A percentile compares a stretch with the other conserved stretches of the same genome.
Conservation (phyloP, 1,140 invertebrate species). For the Antheraea mylitta region DNA sequence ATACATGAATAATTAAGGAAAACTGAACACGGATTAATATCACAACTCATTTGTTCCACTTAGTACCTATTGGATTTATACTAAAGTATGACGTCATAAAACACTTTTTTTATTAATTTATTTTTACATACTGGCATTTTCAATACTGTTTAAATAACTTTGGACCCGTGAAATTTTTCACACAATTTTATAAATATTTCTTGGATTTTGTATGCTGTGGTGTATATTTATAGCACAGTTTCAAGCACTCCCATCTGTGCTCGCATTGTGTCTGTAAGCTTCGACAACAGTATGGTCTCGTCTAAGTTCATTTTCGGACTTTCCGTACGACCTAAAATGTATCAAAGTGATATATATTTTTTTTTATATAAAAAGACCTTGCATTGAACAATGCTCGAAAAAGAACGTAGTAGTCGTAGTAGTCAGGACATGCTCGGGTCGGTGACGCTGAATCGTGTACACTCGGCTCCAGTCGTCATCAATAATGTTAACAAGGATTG, state of each 20-base stretch:
- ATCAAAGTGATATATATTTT: neutral
- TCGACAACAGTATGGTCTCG: slow-evolving; percentile 82
- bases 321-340: slow-evolving; percentile 81
- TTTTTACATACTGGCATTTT: slow-evolving; percentile 14
- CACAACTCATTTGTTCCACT: slow-evolving; percentile 37
- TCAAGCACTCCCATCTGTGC: slow-evolving; percentile 82
- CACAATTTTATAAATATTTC: neutral
- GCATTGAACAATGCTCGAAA: too few relatives aligned
- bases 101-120: neutral
- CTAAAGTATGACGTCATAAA: neutral
- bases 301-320: slow-evolving; percentile 82
- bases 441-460: too few relatives aligned
- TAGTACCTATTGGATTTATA: slow-evolving; percentile 9
- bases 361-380: too few relatives aligned
- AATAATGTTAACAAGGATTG: too few relatives aligned
- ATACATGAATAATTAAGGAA: neutral
- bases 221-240: slow-evolving; percentile 9
- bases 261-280: slow-evolving; percentile 83
- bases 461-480: too few relatives aligned
- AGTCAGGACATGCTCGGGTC: too few relatives aligned
- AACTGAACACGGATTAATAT: slow-evolving; percentile 18
- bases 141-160: slow-evolving; percentile 10
- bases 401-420: too few relatives aligned
- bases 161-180: neutral
- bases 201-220: too few relatives aligned